Evolutionary conservation across 2,797 vertebrate species (phyloP).

Genomic region (Staurois parvus): DNA sequence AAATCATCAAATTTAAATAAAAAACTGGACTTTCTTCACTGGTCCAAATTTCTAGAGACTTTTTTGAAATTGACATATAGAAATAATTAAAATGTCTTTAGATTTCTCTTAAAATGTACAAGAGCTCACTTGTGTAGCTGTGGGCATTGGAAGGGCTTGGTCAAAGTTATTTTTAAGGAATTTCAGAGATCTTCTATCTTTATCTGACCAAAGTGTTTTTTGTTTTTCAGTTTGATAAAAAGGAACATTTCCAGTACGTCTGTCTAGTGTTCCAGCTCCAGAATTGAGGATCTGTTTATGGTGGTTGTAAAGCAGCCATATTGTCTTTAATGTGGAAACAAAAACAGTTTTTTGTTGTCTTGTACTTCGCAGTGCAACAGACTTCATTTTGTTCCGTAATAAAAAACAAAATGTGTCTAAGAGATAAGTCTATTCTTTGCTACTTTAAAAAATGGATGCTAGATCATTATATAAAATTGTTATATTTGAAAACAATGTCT

Average conservation of each 20-base stretch:
- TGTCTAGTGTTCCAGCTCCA: slow-evolving; percentile 51
- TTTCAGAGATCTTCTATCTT: slow-evolving; percentile 58
- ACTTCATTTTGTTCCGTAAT: slow-evolving; percentile 60
- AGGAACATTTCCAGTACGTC: slow-evolving; percentile 49
- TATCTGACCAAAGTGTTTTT: slow-evolving; percentile 54
- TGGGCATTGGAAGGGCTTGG: slow-evolving; percentile 61
- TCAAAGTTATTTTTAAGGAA: slow-evolving; percentile 57
- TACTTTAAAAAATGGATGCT: too few species aligned
- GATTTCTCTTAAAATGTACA: slow-evolving; percentile 37
- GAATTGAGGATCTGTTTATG: slow-evolving; percentile 48
- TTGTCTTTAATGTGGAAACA: slow-evolving; percentile 56
- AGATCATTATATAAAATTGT: not conserved
- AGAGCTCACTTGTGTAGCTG: slow-evolving; percentile 43
- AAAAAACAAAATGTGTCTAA: slow-evolving; percentile 47
- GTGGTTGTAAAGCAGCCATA: slow-evolving; percentile 58
- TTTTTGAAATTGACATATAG: slow-evolving; percentile 44
- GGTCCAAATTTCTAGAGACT: slow-evolving; percentile 57
- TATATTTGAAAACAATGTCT: not conserved
- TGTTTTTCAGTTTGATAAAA: slow-evolving; percentile 39
- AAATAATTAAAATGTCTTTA: slow-evolving; percentile 44
- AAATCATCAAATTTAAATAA: slow-evolving; percentile 23
- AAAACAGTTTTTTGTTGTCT: slow-evolving; percentile 43
- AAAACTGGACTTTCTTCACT: slow-evolving; percentile 59
- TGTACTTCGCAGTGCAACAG: slow-evolving; percentile 60
- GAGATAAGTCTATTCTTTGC: slow-evolving; percentile 14